Percentiles rank a stretch among this genome's conserved stretches.
These are phyloP conservation scores for Hirundo rustica DNA, from an alignment of 2,797 vertebrate species.

Conservation along the genomic window DNA sequence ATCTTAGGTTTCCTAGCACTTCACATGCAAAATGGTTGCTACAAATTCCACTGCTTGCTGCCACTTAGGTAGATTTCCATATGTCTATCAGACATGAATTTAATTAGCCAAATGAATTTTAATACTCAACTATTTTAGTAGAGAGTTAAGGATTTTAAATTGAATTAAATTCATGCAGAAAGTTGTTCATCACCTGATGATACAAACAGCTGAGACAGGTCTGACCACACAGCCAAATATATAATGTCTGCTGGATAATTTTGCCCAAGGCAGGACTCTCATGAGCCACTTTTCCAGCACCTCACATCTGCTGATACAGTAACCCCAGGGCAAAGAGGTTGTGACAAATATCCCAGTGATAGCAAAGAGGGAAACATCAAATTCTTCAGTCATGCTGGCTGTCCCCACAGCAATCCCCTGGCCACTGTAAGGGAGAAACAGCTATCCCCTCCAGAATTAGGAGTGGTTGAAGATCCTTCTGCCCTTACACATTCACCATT, in stretches of 20 bases:
- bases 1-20: not conserved
- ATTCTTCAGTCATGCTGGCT: rapidly evolving
- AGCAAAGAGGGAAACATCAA: not conserved
- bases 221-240: not conserved
- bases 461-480: not conserved
- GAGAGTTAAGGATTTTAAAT: not conserved
- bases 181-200: not conserved
- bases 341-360: not conserved
- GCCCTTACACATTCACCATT: not conserved
- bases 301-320: not conserved
- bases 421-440: not conserved
- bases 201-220: not conserved
- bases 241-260: not conserved
- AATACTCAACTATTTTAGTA: not conserved
- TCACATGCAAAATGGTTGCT: not conserved
- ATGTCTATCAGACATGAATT: not conserved
- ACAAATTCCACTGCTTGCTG: not conserved
- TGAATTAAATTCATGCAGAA: not conserved
- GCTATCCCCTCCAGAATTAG: not conserved
- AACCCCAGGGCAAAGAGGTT: not conserved
- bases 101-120: not conserved
- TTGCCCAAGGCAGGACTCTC: not conserved
- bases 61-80: not conserved
- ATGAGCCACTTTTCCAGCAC: not conserved
- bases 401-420: not conserved